Conservation (phyloP, 2,888 invertebrate species). For the Tipula vernalis region DNA sequence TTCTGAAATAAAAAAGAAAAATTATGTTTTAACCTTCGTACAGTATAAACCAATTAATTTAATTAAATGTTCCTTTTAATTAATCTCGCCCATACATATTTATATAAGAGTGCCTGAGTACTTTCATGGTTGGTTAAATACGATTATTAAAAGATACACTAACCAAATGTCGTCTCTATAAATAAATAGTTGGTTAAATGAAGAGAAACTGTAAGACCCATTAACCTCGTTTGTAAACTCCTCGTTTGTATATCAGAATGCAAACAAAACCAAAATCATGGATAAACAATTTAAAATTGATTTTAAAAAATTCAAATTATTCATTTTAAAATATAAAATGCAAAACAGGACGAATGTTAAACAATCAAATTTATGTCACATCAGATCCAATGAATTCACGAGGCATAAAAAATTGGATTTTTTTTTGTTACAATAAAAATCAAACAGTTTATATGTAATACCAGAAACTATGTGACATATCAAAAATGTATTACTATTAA, state of each 20-base stretch:
- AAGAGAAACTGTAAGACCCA: background rate
- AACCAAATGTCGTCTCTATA: background rate
- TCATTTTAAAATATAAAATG: background rate
- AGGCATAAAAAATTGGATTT: background rate
- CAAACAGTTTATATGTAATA: background rate
- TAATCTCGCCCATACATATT: background rate
- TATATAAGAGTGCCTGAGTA: background rate
- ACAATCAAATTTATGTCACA: background rate
- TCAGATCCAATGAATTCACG: background rate
- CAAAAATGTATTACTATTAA: background rate
- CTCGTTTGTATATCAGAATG: background rate
- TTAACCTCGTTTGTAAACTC: background rate
- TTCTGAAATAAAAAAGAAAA: background rate
- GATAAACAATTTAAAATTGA: background rate
- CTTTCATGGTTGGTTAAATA: too few relatives aligned
- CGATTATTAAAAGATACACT: background rate
- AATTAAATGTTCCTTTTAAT: background rate
- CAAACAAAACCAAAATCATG: background rate
- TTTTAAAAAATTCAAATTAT: background rate
- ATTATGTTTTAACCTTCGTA: background rate
- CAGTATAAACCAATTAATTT: background rate
- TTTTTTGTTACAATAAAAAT: background rate
- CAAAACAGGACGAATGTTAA: background rate
- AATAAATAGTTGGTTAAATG: background rate
- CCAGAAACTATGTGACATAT: background rate